Evolutionary conservation across 2,888 invertebrate genomes (phyloP).

Genomic region (Tortricodes alternella): DNA sequence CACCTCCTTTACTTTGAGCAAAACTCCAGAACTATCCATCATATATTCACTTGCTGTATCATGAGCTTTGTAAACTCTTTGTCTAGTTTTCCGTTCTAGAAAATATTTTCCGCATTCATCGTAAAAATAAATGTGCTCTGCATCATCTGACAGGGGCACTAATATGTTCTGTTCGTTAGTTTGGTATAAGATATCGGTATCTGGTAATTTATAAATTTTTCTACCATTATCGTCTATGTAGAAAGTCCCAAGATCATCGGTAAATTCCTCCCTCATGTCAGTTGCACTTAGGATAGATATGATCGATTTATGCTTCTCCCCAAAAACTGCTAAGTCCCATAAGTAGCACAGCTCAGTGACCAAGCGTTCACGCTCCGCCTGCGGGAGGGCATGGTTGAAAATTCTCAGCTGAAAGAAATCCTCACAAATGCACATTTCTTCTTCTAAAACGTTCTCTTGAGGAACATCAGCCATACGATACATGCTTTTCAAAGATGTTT

Average conservation of each 20-base stretch:
- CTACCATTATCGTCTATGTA: slow-evolving; percentile 65
- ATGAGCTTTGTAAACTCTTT: slow-evolving; percentile 69
- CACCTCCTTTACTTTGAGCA: slow-evolving; percentile 67
- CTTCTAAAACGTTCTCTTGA: slow-evolving; percentile 39
- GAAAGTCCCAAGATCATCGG: slow-evolving; percentile 67
- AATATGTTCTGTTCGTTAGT: slow-evolving; percentile 64
- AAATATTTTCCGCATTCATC: slow-evolving; percentile 76
- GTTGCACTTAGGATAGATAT: slow-evolving; percentile 70
- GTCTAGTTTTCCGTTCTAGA: slow-evolving; percentile 55
- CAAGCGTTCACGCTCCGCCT: slow-evolving; percentile 60
- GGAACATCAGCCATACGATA: slow-evolving; percentile 42
- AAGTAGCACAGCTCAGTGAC: slow-evolving; percentile 67
- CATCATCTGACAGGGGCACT: slow-evolving; percentile 65
- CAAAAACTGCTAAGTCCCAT: slow-evolving; percentile 69
- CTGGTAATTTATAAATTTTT: slow-evolving; percentile 66
- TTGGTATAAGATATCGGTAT: slow-evolving; percentile 60
- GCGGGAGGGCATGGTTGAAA: slow-evolving; percentile 66
- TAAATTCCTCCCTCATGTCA: slow-evolving; percentile 65
- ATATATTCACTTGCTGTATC: slow-evolving; percentile 69
- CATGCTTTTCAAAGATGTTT: slow-evolving; percentile 55
- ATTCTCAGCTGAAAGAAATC: slow-evolving; percentile 69
- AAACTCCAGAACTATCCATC: slow-evolving; percentile 66
- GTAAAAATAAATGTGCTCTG: slow-evolving; percentile 63
- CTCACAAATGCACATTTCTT: slow-evolving; percentile 61
- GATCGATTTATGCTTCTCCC: slow-evolving; percentile 62